Conservation (phyloP, 2,888 invertebrate genomes). For the Dasysyrphus albostriatus region DNA sequence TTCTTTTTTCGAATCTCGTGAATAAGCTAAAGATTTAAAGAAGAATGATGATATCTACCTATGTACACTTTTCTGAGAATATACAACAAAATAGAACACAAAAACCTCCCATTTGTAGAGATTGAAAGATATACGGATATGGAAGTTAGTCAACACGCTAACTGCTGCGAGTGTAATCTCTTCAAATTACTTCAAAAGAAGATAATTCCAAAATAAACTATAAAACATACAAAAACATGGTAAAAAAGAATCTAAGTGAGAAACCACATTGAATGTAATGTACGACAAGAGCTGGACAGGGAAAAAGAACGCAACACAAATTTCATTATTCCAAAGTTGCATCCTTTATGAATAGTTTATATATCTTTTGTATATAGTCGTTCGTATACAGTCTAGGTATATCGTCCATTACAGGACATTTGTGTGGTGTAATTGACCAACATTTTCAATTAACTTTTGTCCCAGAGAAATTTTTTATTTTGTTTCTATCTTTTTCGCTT, state of each 20-base stretch:
- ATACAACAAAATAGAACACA: not conserved
- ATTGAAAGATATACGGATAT: conserved; percentile 24
- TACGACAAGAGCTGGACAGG: not conserved
- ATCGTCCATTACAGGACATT: conserved; percentile 46
- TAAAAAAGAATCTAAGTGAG: not conserved
- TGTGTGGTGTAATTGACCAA: conserved; percentile 77
- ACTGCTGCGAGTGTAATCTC: conserved; percentile 41
- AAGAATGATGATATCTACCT: not conserved
- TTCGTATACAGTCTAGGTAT: not conserved
- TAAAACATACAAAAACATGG: not conserved
- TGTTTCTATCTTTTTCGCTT: not conserved
- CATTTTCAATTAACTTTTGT: conserved; percentile 83
- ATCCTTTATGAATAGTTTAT: not conserved
- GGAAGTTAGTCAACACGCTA: conserved; percentile 13
- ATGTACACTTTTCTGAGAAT: too few relatives aligned
- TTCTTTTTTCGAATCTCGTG: not conserved
- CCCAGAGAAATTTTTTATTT: conserved; percentile 77
- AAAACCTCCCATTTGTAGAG: conserved; percentile 9
- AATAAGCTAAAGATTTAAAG: conserved; percentile 17
- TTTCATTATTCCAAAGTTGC: conserved; percentile 22
- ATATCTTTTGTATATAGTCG: not conserved
- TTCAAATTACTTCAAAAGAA: conserved; percentile 46
- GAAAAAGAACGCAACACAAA: not conserved
- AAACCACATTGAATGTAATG: not conserved
- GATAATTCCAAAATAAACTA: conserved; percentile 5